phyloP scores from a whole-genome alignment of 2,797 vertebrate genomes.

The Galagoides demidoff region DNA sequence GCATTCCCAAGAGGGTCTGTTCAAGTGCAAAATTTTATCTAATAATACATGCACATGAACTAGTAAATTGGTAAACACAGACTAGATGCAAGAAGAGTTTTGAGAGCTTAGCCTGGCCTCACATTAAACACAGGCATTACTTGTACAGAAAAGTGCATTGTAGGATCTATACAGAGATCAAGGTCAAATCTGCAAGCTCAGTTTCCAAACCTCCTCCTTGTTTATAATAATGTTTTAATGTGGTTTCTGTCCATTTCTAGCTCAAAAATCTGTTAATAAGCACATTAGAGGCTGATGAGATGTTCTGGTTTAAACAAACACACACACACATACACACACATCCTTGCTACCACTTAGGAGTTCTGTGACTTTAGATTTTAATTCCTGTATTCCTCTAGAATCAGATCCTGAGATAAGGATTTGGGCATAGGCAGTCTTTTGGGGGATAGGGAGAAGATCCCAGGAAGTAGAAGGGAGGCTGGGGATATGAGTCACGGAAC shows the following conservation, averaged over 20 bases:
- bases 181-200: neutral
- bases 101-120: neutral
- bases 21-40: neutral
- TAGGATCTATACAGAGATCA: neutral
- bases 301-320: neutral
- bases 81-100: neutral
- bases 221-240: fast-evolving
- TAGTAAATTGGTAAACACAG: neutral
- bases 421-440: neutral
- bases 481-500: neutral
- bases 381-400: neutral
- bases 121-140: fast-evolving
- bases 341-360: fast-evolving
- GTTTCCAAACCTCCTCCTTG: fast-evolving
- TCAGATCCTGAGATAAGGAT: neutral
- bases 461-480: too few relatives aligned
- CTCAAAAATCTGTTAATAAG: neutral
- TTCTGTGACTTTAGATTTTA: neutral
- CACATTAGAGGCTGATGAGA: neutral
- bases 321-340: neutral
- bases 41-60: neutral
- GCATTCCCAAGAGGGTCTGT: fast-evolving
- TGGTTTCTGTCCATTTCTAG: neutral
- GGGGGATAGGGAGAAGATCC: neutral
- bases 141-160: neutral